Conservation (phyloP, 2,113 vertebrate species). For the Eubucco bourcierii region DNA sequence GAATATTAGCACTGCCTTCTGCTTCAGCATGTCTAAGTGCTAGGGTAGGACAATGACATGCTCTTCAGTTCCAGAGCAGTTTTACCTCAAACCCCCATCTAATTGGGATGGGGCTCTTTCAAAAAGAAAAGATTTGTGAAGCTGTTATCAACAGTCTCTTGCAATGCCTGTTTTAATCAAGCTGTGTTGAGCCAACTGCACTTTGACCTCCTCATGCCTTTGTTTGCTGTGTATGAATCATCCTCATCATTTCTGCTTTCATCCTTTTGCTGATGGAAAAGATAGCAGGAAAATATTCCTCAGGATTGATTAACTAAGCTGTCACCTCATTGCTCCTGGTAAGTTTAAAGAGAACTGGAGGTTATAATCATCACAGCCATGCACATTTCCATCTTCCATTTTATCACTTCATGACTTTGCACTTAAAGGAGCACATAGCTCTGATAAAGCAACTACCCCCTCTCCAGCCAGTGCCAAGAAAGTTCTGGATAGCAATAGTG, state of each 20-base stretch:
- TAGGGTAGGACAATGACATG: not conserved
- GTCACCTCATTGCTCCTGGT: constrained; percentile 19
- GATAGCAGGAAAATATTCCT: constrained; percentile 31
- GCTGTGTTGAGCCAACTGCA: constrained; percentile 10
- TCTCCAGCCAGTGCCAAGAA: not conserved
- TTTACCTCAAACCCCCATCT: not conserved
- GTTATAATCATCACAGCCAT: constrained; percentile 20
- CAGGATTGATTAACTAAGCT: constrained; percentile 28
- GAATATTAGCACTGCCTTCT: not conserved
- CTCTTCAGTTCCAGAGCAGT: not conserved
- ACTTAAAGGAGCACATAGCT: not conserved
- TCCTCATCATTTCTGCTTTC: constrained; percentile 23
- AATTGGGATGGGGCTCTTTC: not conserved
- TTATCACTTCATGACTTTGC: not conserved
- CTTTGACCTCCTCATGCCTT: constrained; percentile 22
- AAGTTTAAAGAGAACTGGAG: constrained; percentile 26
- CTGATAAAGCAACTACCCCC: not conserved
- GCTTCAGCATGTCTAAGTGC: not conserved
- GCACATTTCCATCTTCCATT: constrained; percentile 27
- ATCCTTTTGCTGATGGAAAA: constrained; percentile 31
- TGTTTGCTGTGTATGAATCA: constrained; percentile 38
- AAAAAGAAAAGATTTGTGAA: not conserved
- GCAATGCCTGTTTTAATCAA: constrained; percentile 38
- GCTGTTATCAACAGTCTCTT: not conserved
- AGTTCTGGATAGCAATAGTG: not conserved